Evolutionary conservation across 2,888 invertebrate genomes (phyloP).

Genomic region (Caenorhabditis sp.): DNA sequence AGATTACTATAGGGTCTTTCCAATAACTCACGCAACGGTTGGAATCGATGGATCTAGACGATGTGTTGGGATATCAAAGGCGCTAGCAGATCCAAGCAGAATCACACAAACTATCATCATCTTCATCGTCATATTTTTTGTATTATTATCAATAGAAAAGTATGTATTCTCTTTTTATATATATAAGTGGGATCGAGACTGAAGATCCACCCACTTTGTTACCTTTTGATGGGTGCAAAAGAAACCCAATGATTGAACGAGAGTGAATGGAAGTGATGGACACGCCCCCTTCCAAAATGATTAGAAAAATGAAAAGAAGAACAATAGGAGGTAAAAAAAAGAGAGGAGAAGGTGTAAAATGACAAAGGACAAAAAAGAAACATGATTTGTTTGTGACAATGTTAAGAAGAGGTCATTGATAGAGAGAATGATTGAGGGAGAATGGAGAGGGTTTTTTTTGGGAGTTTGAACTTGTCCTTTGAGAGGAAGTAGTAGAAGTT

Average conservation of each 20-base stretch:
- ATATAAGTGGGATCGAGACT: background rate
- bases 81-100: background rate
- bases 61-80: conserved; percentile 36
- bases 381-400: background rate
- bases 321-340: background rate
- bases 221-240: background rate
- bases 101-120: background rate
- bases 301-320: background rate
- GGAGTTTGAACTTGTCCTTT: too few relatives aligned
- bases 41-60: conserved; percentile 61
- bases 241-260: background rate
- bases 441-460: too few relatives aligned
- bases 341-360: background rate
- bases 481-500: too few relatives aligned
- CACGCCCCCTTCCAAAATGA: background rate
- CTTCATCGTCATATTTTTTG: too few relatives aligned
- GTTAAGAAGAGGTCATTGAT: background rate
- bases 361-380: background rate
- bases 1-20: too few relatives aligned
- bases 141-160: background rate
- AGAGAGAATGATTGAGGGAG: too few relatives aligned
- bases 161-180: background rate
- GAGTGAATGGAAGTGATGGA: background rate
- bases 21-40: conserved; percentile 53
- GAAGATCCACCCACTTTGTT: background rate